Percentiles rank a stretch among this genome's conserved stretches.
These are phyloP conservation scores for Pocillopora verrucosa DNA, from an alignment of 64 coral and sea anemone species.

Conservation along the genomic window DNA sequence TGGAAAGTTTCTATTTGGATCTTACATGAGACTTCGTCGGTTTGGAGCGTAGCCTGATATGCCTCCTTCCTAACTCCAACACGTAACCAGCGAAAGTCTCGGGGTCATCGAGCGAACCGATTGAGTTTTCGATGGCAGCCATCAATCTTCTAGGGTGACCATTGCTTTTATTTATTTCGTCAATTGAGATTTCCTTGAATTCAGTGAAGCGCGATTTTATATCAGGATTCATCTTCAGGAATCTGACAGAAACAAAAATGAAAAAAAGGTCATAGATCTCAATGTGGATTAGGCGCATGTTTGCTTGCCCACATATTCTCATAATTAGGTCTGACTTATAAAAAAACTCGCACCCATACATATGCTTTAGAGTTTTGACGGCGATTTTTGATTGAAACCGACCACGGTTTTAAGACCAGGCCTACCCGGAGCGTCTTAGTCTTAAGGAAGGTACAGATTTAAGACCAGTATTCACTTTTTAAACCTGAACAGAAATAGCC, in stretches of 20 bases:
- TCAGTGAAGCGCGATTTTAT: constrained; percentile 12
- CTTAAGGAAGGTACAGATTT: too few species aligned
- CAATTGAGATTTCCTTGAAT: constrained; percentile 26
- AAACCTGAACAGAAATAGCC: too few species aligned
- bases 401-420: too few species aligned
- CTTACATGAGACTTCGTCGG: constrained; percentile 14
- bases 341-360: too few species aligned
- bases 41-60: neutral
- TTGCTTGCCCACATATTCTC: too few species aligned
- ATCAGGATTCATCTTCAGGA: constrained; percentile 6
- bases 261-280: neutral
- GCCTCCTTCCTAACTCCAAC: constrained; percentile 27
- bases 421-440: too few species aligned
- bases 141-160: constrained; percentile 18
- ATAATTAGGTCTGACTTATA: too few species aligned
- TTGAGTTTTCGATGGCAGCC: constrained; percentile 35
- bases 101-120: neutral
- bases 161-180: constrained; percentile 6
- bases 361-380: too few species aligned
- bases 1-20: too few species aligned
- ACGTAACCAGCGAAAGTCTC: constrained; percentile 19
- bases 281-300: neutral
- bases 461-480: too few species aligned
- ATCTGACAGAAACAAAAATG: neutral
- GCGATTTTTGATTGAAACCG: too few species aligned